A percentile compares a stretch with the other conserved stretches of the same genome.
Evolutionary conservation across 92 coral and sea anemone species (phyloP).

Genomic region (Epizoanthus illoricatus): DNA sequence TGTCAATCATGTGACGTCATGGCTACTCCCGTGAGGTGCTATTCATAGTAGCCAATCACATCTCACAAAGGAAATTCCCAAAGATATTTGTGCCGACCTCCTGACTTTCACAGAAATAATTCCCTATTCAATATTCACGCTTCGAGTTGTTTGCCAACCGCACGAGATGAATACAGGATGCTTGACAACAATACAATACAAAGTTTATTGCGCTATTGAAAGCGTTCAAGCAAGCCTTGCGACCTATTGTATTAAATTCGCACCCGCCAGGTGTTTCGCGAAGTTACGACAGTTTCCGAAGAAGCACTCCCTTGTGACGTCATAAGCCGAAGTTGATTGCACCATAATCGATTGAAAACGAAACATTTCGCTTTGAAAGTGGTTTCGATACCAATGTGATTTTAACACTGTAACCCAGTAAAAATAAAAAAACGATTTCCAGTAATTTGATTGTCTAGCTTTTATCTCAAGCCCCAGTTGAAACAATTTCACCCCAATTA

Average conservation of each 20-base stretch:
- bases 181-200: neutral
- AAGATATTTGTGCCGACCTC: conserved; percentile 28
- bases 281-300: conserved; percentile 23
- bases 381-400: conserved; percentile 13
- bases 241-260: neutral
- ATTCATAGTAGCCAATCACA: conserved; percentile 27
- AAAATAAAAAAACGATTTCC: too few species aligned
- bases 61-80: conserved; percentile 27
- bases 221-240: neutral
- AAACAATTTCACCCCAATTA: too few species aligned
- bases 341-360: neutral
- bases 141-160: neutral
- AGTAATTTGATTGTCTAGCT: too few species aligned
- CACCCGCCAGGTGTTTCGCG: neutral
- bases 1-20: conserved; percentile 93
- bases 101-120: neutral
- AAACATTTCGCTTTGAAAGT: neutral
- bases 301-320: neutral
- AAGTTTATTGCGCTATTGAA: conserved; percentile 6
- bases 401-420: neutral
- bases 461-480: too few species aligned
- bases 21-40: conserved; percentile 31
- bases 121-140: conserved; percentile 4
- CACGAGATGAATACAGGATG: neutral
- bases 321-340: conserved; percentile 12